These are phyloP conservation scores for Saxidomus purpurata DNA, from an alignment of 1,140 invertebrate species.

Conservation along the genomic window DNA sequence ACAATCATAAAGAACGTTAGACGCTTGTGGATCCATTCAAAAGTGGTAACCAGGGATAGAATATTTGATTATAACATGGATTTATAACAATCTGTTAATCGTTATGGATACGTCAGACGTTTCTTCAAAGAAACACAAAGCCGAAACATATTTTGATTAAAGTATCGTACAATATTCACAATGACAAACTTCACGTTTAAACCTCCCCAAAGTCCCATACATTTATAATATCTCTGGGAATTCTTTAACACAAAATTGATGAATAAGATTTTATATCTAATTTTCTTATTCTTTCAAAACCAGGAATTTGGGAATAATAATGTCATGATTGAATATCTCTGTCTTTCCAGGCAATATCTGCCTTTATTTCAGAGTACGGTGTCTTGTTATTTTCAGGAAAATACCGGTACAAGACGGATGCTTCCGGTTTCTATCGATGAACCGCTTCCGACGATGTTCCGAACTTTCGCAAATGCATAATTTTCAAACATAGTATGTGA, in stretches of 20 bases:
- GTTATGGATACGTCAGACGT: neutral
- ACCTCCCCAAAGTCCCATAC: neutral
- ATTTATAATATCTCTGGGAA: neutral
- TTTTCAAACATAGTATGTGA: no score
- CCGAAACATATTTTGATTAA: neutral
- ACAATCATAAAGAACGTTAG: conserved; percentile 19
- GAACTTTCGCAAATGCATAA: no score
- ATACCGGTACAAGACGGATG: no score
- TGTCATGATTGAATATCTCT: neutral
- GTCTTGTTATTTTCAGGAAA: no score
- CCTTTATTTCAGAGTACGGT: no score
- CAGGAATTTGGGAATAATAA: neutral
- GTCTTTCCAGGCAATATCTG: no score
- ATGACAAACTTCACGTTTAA: neutral
- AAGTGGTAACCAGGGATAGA: neutral
- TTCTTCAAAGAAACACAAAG: neutral
- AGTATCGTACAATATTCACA: neutral
- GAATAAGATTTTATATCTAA: conserved; percentile 3
- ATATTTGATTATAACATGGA: conserved; percentile 8
- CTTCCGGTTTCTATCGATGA: no score
- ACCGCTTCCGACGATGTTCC: no score
- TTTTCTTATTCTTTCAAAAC: conserved; percentile 6
- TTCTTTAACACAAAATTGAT: neutral
- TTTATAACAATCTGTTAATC: conserved; percentile 41
- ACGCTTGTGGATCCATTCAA: neutral